Conservation (phyloP, 1,140 invertebrate genomes). For the Hylaeus anthracinus region DNA sequence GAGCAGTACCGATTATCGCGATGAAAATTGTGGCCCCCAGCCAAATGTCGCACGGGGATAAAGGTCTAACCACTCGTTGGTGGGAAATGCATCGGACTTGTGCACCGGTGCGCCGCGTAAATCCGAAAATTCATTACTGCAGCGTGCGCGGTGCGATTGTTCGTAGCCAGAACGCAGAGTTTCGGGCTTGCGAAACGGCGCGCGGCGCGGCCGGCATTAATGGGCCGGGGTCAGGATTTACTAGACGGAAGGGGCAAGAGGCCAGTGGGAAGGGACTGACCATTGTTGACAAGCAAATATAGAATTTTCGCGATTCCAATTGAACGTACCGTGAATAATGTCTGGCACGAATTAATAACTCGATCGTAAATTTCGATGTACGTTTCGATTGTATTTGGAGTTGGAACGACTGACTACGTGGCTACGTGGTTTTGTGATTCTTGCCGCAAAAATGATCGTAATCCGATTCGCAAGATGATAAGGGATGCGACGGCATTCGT, state of each 20-base stretch:
- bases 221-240: slow-evolving; percentile 60
- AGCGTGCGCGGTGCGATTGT: slow-evolving; percentile 56
- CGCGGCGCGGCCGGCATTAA: slow-evolving; percentile 46
- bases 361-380: slow-evolving; percentile 58
- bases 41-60: slow-evolving; percentile 69
- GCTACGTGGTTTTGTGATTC: slow-evolving; percentile 2
- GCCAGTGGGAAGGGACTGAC: background rate
- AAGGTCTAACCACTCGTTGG: slow-evolving; percentile 65
- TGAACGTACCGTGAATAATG: slow-evolving; percentile 47
- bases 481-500: slow-evolving; percentile 7
- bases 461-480: slow-evolving; percentile 49
- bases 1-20: slow-evolving; percentile 54
- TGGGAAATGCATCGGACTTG: slow-evolving; percentile 63
- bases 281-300: slow-evolving; percentile 66
- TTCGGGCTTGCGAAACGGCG: slow-evolving; percentile 34
- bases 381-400: slow-evolving; percentile 40
- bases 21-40: slow-evolving; percentile 64
- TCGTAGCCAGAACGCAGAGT: slow-evolving; percentile 42
- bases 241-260: slow-evolving; percentile 31
- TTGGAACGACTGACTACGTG: slow-evolving; percentile 50
- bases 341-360: slow-evolving; percentile 60
- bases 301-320: slow-evolving; percentile 63
- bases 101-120: slow-evolving; percentile 66
- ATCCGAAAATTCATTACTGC: slow-evolving; percentile 69
- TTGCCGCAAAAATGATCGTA: slow-evolving; percentile 26